Conservation (phyloP, 2,113 vertebrate species). For the Notiomystis cincta region DNA sequence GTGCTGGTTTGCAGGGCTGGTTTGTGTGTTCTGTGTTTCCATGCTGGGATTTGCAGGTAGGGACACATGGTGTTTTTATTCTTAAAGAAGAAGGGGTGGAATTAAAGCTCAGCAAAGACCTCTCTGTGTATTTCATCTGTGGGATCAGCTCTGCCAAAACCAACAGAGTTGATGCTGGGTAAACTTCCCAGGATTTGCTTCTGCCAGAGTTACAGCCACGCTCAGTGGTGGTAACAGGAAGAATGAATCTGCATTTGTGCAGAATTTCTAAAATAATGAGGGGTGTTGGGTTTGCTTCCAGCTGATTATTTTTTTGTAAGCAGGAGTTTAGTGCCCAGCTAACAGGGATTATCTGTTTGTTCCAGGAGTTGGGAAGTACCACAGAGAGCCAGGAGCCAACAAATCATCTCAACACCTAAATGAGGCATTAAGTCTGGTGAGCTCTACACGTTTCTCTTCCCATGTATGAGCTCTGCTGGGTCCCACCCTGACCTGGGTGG, state of each 20-base stretch:
- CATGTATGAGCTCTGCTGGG: neutral
- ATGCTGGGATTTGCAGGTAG: neutral
- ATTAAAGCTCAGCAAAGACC: neutral
- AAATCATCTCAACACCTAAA: neutral
- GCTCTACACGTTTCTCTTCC: neutral
- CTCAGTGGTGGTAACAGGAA: neutral
- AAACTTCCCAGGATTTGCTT: neutral
- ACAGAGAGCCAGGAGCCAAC: neutral
- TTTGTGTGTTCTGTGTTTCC: neutral
- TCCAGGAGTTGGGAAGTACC: neutral
- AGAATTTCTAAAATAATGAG: neutral
- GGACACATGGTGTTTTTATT: neutral
- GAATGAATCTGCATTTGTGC: neutral
- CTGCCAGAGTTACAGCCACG: neutral
- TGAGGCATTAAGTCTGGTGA: conserved; percentile 23
- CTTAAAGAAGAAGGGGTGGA: neutral
- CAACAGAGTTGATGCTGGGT: accelerated
- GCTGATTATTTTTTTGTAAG: neutral
- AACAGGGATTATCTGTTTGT: neutral
- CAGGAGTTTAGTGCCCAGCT: neutral
- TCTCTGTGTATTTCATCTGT: neutral
- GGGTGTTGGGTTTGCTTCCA: neutral
- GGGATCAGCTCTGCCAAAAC: neutral
- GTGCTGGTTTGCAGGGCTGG: neutral
- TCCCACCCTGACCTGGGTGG: neutral